Evolutionary conservation across 2,797 vertebrate genomes (phyloP), one percentile per base, ranked within the genome.

Genomic region (Clarias pachynema): DNA sequence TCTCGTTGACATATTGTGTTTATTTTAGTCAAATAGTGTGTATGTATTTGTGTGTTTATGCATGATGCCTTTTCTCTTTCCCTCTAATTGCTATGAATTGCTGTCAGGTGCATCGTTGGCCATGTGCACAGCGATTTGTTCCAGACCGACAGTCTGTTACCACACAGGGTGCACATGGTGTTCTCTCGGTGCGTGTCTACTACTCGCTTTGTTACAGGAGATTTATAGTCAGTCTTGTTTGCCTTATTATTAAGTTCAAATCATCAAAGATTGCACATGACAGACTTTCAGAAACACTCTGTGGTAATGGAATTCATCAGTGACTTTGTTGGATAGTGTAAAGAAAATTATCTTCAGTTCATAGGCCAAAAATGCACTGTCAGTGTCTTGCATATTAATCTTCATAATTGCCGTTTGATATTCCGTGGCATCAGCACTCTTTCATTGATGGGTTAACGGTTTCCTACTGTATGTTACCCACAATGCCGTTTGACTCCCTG

Each of bases 11-110:
- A 57, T 81, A 34, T 53, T 56, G 49, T 56, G 26, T 53, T 81
- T 68, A 68, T 81, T 53, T 81, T 29, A 49, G 62, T 65, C 29
- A 80, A 26, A 31, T 44, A 20, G 40, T 75, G 29, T 37, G 2
- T 34, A 0, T 59, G 12, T n/a, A 15, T 62, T 24, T 24, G 31
- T 18, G 37, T 65, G 78, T 79, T 72, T 74, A 74, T 83, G 24
- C 53, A 40, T 37, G 18, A 31, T 73, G 69, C 24, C 26, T 37
- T 82, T 59, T 73, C 29, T 83, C 69, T 83, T 57, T 72, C 53
- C 22, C 56, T 20, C 81, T 83, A 72, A 83, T 44, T 83, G 81
- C 81, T 73, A 37, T 81, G 66, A 59, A 82, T 82, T 70, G 65
- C 26, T 82, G 65, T 82, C 80, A 82, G 65, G 80, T 82, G 80